Conservation (phyloP, 2,113 vertebrate genomes). For the Chlamydotis undulata region DNA sequence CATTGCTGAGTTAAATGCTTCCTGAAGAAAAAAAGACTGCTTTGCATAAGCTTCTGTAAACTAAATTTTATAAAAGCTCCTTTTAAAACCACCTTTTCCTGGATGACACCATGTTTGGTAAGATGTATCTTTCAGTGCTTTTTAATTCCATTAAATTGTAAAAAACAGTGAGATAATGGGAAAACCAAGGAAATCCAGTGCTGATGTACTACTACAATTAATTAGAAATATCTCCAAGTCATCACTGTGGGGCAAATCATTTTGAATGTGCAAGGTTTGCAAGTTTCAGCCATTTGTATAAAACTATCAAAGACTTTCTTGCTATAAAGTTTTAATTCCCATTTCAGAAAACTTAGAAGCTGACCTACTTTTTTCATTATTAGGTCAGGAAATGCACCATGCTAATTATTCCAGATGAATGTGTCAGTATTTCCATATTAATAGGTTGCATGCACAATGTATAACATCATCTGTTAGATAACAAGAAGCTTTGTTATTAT, state of each 20-base stretch:
- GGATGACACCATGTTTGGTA: neutral
- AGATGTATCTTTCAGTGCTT: neutral
- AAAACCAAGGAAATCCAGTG: neutral
- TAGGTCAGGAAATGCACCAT: constrained; percentile 22
- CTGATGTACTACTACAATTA: constrained; percentile 6
- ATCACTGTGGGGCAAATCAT: neutral
- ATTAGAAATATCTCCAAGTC: constrained; percentile 23
- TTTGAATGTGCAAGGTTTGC: constrained; percentile 23
- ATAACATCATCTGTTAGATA: neutral
- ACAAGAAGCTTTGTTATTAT: neutral
- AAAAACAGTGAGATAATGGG: neutral
- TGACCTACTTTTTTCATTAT: constrained; percentile 17
- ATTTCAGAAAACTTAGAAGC: neutral
- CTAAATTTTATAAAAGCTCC: neutral
- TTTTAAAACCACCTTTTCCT: neutral
- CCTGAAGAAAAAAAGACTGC: neutral
- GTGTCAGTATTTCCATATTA: constrained; percentile 3
- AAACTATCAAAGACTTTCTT: neutral
- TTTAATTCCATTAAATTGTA: constrained; percentile 1
- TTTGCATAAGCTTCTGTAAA: neutral
- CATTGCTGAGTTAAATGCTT: neutral
- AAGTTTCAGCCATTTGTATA: constrained; percentile 7
- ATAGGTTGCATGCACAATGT: neutral
- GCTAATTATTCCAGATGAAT: neutral
- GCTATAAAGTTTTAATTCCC: constrained; percentile 16